Conservation (phyloP, 2,888 invertebrate genomes). For the Acleris sparsana region DNA sequence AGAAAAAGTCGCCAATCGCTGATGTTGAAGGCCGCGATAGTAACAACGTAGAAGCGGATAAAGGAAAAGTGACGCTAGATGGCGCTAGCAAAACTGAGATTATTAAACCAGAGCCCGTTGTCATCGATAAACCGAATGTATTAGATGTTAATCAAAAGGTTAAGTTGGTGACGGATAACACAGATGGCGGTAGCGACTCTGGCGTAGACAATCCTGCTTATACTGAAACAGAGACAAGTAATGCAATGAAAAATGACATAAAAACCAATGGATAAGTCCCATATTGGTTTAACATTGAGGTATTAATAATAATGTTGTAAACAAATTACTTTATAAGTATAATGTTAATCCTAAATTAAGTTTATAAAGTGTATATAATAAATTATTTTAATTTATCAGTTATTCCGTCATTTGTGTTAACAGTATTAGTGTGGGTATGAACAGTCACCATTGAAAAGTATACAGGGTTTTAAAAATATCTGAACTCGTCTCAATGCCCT, state of each 20-base stretch:
- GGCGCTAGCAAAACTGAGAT: constrained; percentile 53
- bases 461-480: too few relatives aligned
- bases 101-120: constrained; percentile 42
- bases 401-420: neutral
- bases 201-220: constrained; percentile 77
- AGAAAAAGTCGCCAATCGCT: constrained; percentile 73
- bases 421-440: neutral
- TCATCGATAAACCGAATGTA: constrained; percentile 41
- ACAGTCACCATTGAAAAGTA: too few relatives aligned
- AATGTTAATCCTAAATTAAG: constrained; percentile 24
- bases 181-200: constrained; percentile 77
- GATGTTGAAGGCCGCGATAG: constrained; percentile 67
- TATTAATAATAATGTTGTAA: constrained; percentile 29
- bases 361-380: constrained; percentile 40
- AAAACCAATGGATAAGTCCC: constrained; percentile 48
- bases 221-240: constrained; percentile 62
- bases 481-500: too few relatives aligned
- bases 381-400: constrained; percentile 30
- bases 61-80: constrained; percentile 54
- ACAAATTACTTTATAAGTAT: constrained; percentile 43
- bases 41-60: constrained; percentile 51
- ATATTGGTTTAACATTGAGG: neutral
- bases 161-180: constrained; percentile 59
- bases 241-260: constrained; percentile 53
- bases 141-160: constrained; percentile 43